phyloP scores from a whole-genome alignment of 1,140 invertebrate species.

The Odontomachus brunneus region DNA sequence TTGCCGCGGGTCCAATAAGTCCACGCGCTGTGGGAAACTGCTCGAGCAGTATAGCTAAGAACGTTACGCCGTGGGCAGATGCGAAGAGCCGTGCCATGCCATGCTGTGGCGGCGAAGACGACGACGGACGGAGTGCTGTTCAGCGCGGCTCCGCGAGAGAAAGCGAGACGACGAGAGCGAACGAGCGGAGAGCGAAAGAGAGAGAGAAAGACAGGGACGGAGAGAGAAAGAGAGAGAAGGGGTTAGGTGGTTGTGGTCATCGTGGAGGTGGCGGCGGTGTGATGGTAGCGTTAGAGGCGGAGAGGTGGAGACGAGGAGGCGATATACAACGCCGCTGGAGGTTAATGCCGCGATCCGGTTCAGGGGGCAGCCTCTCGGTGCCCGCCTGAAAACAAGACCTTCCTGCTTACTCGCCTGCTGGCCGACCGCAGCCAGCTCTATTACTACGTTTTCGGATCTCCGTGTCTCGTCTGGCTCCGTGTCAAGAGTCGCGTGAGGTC shows the following conservation, averaged over 20 bases:
- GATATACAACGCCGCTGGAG: slow-evolving; percentile 75
- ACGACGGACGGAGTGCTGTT: slow-evolving; percentile 46
- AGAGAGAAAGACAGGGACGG: slow-evolving; percentile 25
- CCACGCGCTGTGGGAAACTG: slow-evolving; percentile 54
- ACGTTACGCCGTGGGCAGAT: slow-evolving; percentile 60
- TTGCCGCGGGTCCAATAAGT: slow-evolving; percentile 21
- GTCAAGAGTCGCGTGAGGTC: slow-evolving; percentile 14
- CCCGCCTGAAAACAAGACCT: slow-evolving; percentile 77
- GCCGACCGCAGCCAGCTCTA: slow-evolving; percentile 13
- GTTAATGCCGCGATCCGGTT: slow-evolving; percentile 83
- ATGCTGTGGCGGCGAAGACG: slow-evolving; percentile 9
- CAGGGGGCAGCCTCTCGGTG: slow-evolving; percentile 78
- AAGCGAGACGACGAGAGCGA: slow-evolving; percentile 21
- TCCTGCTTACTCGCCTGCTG: slow-evolving; percentile 51
- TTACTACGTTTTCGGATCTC: slow-evolving; percentile 22
- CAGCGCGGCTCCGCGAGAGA: slow-evolving; percentile 16
- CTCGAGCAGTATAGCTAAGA: slow-evolving; percentile 18
- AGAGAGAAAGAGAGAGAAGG: slow-evolving; percentile 20
- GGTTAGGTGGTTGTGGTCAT: slow-evolving; percentile 49
- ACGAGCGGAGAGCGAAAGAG: slow-evolving; percentile 2
- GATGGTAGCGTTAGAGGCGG: slow-evolving; percentile 61
- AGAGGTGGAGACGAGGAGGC: slow-evolving; percentile 62
- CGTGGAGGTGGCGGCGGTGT: slow-evolving; percentile 63
- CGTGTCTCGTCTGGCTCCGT: not conserved
- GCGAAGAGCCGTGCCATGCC: slow-evolving; percentile 58